A percentile compares a stretch with the other conserved stretches of the same genome.
Evolutionary conservation across 2,797 vertebrate species (phyloP).

Genomic region (Amblyopsis hoosieri): DNA sequence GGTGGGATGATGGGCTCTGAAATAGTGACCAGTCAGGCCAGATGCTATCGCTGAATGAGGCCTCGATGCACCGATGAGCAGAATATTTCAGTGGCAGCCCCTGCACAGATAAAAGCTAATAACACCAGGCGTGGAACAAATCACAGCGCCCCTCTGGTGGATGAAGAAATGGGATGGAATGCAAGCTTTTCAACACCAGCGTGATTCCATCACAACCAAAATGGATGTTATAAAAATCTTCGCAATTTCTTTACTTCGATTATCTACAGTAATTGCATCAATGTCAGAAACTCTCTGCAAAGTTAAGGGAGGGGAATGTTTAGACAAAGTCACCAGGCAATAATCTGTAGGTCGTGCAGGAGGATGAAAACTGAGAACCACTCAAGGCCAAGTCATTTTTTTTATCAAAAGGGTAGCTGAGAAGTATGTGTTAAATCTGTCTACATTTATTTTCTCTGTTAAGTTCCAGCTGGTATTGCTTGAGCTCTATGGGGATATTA

Average conservation of each 20-base stretch:
- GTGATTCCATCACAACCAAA: slow-evolving; percentile 69
- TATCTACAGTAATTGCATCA: slow-evolving; percentile 33
- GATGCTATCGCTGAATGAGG: slow-evolving; percentile 65
- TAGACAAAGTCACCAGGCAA: slow-evolving; percentile 1
- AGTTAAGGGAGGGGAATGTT: slow-evolving; percentile 25
- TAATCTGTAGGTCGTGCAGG: slow-evolving; percentile 21
- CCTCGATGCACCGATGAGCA: slow-evolving; percentile 45
- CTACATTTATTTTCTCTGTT: slow-evolving; percentile 17
- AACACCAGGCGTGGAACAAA: slow-evolving; percentile 62
- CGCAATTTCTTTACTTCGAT: not conserved
- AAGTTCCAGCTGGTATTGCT: slow-evolving; percentile 25
- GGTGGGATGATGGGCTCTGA: slow-evolving; percentile 14
- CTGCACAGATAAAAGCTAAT: slow-evolving; percentile 73
- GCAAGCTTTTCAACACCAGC: slow-evolving; percentile 75
- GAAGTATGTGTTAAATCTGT: slow-evolving; percentile 31
- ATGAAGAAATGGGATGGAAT: slow-evolving; percentile 75
- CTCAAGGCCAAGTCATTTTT: not conserved
- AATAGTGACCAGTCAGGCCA: slow-evolving; percentile 52
- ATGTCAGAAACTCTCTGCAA: slow-evolving; percentile 22
- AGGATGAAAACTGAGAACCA: slow-evolving; percentile 12
- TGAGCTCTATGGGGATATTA: slow-evolving; percentile 23
- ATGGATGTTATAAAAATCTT: slow-evolving; percentile 46
- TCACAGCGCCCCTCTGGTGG: slow-evolving; percentile 48
- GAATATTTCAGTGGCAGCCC: slow-evolving; percentile 79
- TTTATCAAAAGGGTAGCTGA: slow-evolving; percentile 20